Percentiles rank a stretch among this genome's conserved stretches.
phyloP scores from a whole-genome alignment of 1,140 invertebrate genomes.

The Pantala flavescens region DNA sequence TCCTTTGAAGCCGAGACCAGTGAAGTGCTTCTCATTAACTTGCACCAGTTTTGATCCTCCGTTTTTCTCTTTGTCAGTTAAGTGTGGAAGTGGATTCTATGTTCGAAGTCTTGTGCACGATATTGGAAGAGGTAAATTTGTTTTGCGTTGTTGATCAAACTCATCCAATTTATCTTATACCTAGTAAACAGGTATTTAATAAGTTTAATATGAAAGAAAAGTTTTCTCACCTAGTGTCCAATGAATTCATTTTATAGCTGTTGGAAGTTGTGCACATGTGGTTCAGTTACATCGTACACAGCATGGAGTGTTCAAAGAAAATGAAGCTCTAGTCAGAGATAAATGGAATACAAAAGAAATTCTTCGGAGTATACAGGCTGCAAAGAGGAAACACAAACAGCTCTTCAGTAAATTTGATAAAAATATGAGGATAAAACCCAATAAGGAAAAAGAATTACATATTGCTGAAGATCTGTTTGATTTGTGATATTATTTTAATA shows the following conservation, averaged over 20 bases:
- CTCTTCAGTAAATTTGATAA: not conserved
- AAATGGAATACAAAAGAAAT: slow-evolving; percentile 24
- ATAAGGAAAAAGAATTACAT: not conserved
- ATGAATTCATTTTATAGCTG: slow-evolving; percentile 20
- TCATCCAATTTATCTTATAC: not conserved
- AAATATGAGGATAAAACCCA: not conserved
- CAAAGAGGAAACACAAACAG: not conserved
- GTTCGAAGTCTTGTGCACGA: slow-evolving; percentile 28
- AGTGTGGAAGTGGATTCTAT: slow-evolving; percentile 28
- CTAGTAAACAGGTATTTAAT: not conserved
- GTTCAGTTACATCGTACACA: slow-evolving; percentile 24
- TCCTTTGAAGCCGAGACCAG: slow-evolving; percentile 15
- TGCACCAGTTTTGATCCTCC: slow-evolving; percentile 25
- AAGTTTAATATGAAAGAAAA: not conserved
- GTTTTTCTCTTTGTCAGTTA: slow-evolving; percentile 26
- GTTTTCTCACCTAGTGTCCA: slow-evolving; percentile 4
- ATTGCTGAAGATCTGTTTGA: not conserved
- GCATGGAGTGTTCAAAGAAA: slow-evolving; percentile 26
- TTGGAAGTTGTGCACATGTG: slow-evolving; percentile 27
- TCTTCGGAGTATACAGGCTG: slow-evolving; percentile 3
- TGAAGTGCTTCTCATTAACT: slow-evolving; percentile 22
- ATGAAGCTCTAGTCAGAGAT: slow-evolving; percentile 23
- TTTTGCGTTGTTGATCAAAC: not conserved
- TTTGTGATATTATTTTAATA: not conserved
- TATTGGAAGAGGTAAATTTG: slow-evolving; percentile 25